These are phyloP conservation scores for Gibbula magus DNA, from an alignment of 2,888 invertebrate genomes.

Conservation along the genomic window DNA sequence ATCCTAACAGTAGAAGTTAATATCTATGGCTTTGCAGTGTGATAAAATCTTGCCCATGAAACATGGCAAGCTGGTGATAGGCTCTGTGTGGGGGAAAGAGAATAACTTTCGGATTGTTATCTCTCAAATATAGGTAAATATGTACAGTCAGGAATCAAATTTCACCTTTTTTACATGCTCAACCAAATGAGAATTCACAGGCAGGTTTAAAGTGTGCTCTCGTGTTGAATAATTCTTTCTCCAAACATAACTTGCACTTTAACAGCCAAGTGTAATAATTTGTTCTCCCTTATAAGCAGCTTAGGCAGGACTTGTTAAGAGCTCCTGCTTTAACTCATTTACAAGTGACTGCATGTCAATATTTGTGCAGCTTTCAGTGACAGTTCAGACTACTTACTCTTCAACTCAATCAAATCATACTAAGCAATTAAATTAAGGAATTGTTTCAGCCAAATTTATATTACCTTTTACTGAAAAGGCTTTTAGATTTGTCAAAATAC, in stretches of 20 bases:
- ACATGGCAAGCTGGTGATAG: not conserved
- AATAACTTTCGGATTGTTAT: not conserved
- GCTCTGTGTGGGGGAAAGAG: not conserved
- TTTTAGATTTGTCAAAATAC: no score
- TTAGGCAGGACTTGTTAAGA: no score
- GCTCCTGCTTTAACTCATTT: no score
- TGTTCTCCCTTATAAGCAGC: no score
- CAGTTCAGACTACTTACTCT: no score
- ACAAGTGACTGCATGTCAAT: no score
- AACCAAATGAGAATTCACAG: not conserved
- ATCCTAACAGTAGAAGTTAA: not conserved
- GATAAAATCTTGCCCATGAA: not conserved
- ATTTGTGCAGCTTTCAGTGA: no score
- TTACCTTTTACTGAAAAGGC: no score
- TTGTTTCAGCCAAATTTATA: no score
- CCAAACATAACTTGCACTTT: not conserved
- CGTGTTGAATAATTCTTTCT: not conserved
- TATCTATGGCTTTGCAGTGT: not conserved
- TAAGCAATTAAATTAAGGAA: no score
- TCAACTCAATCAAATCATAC: no score
- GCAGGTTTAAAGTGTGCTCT: not conserved
- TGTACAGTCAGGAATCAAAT: not conserved
- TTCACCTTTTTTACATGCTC: not conserved
- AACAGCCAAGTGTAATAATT: no score
- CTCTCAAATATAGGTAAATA: constrained; percentile 2